Evolutionary conservation across 2,888 invertebrate genomes (phyloP).

Genomic region (Hedychridium roseum): DNA sequence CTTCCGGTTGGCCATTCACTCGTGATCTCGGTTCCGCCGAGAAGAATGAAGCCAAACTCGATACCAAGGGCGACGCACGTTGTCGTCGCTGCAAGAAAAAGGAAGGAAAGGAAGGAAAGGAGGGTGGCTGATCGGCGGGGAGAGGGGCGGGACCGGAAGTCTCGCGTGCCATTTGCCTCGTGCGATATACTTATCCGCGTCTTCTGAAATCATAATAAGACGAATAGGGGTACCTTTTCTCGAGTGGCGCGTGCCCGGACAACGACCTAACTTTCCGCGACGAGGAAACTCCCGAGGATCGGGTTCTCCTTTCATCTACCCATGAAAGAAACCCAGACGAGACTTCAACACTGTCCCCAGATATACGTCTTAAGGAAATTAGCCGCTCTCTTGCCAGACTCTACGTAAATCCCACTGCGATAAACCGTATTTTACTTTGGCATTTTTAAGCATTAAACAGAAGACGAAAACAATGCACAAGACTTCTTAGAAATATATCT

Average conservation of each 20-base stretch:
- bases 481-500: too few species aligned
- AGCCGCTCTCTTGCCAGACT: too few species aligned
- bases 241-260: slow-evolving; percentile 57
- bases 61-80: slow-evolving; percentile 37
- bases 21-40: slow-evolving; percentile 39
- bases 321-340: too few species aligned
- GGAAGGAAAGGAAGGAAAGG: background rate
- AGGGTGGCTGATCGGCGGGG: slow-evolving; percentile 19
- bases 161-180: slow-evolving; percentile 61
- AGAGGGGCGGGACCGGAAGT: slow-evolving; percentile 55
- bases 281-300: slow-evolving; percentile 18
- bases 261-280: slow-evolving; percentile 17
- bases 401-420: too few species aligned
- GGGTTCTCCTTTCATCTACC: slow-evolving; percentile 19
- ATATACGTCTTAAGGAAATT: too few species aligned
- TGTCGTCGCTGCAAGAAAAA: background rate
- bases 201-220: slow-evolving; percentile 49
- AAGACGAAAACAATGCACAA: too few species aligned
- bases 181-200: slow-evolving; percentile 50
- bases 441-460: too few species aligned
- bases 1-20: slow-evolving; percentile 51
- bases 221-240: slow-evolving; percentile 47
- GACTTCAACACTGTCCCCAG: too few species aligned
- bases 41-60: slow-evolving; percentile 50
- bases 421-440: too few species aligned